These are phyloP conservation scores for Muntiacus muntjak DNA, from an alignment of 2,113 vertebrate species.

Conservation along the genomic window DNA sequence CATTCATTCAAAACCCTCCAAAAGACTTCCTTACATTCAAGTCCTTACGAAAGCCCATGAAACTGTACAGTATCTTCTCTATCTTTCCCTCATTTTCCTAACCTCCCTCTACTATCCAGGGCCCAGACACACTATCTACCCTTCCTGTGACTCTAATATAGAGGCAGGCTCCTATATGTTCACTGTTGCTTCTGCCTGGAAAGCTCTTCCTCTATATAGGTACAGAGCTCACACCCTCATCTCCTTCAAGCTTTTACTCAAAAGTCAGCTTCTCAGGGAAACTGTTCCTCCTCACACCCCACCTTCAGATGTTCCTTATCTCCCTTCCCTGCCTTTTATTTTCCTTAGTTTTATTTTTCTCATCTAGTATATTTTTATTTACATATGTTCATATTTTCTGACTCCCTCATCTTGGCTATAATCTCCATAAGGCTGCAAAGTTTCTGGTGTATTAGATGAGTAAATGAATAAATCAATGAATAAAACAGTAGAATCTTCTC, in stretches of 20 bases:
- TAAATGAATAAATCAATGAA: not conserved
- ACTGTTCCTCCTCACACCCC: not conserved
- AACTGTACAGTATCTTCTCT: not conserved
- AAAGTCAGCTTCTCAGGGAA: not conserved
- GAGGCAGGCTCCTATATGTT: not conserved
- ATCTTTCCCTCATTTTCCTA: not conserved
- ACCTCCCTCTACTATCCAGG: not conserved
- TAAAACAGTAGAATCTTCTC: not conserved
- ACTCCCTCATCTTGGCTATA: not conserved
- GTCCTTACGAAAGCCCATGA: not conserved
- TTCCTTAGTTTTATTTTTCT: not conserved
- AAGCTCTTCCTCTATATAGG: not conserved
- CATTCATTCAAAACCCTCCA: not conserved
- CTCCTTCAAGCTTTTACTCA: not conserved
- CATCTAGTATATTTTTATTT: not conserved
- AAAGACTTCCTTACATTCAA: not conserved
- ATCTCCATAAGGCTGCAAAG: not conserved
- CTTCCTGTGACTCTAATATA: not conserved
- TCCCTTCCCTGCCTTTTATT: not conserved
- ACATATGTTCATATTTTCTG: not conserved
- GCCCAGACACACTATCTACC: not conserved
- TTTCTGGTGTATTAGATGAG: not conserved
- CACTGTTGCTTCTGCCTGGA: not conserved
- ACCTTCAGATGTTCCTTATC: not conserved
- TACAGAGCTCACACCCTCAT: not conserved